Percentiles rank a stretch among this genome's conserved stretches.
Evolutionary conservation across 2,888 invertebrate species (phyloP).

Genomic region (Pachymerium ferrugineum): DNA sequence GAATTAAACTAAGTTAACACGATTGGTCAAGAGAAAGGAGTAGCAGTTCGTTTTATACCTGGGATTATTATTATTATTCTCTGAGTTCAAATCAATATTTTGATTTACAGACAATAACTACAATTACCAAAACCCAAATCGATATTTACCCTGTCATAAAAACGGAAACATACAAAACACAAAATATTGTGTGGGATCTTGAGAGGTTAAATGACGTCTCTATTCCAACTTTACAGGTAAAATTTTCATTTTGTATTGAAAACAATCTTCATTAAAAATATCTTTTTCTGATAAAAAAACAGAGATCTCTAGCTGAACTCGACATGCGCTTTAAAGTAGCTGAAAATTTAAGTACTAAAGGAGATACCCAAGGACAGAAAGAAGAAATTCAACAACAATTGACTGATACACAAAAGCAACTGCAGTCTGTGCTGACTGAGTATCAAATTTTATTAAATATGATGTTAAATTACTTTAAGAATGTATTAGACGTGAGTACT

Average conservation of each 20-base stretch:
- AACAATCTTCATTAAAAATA: neutral
- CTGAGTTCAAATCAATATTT: no score
- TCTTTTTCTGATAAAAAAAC: neutral
- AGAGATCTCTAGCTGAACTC: constrained; percentile 59
- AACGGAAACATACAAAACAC: constrained; percentile 57
- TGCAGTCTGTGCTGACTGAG: constrained; percentile 63
- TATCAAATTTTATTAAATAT: constrained; percentile 66
- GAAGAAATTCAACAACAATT: constrained; percentile 62
- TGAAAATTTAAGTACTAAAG: constrained; percentile 59
- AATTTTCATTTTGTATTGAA: no score
- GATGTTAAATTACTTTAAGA: constrained; percentile 65
- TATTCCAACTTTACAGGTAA: constrained; percentile 31
- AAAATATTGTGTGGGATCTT: constrained; percentile 55
- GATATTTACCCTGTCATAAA: constrained; percentile 71
- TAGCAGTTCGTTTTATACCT: no score
- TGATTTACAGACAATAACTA: neutral
- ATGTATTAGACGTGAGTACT: constrained; percentile 56
- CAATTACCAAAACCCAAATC: constrained; percentile 47
- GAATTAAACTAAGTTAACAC: no score
- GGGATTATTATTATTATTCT: no score
- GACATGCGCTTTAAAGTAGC: constrained; percentile 59
- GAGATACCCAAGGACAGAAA: constrained; percentile 54
- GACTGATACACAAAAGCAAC: constrained; percentile 59
- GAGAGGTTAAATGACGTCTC: constrained; percentile 44
- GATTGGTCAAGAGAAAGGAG: no score